phyloP scores from a whole-genome alignment of 2,797 vertebrate genomes.

The Siniperca scherzeri region DNA sequence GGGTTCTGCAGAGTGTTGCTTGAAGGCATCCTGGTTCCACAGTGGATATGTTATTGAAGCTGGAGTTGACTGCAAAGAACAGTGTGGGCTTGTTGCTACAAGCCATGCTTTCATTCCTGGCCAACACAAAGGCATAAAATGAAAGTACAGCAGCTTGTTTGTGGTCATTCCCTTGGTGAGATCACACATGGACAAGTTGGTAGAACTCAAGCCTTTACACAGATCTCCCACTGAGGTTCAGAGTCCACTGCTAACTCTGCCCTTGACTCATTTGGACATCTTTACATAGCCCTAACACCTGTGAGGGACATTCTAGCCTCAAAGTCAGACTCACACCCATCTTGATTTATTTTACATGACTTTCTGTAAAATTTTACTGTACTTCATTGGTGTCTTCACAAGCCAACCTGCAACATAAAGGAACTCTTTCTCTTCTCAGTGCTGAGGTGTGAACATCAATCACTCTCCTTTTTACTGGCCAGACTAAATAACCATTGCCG shows the following conservation, averaged over 20 bases:
- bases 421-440: conserved; percentile 47
- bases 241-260: conserved; percentile 50
- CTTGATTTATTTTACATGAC: conserved; percentile 70
- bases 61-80: conserved; percentile 60
- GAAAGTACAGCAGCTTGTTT: conserved; percentile 72
- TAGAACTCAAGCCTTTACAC: conserved; percentile 45
- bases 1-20: conserved; percentile 53
- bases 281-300: conserved; percentile 47
- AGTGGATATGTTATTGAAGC: conserved; percentile 55
- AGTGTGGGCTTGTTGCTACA: conserved; percentile 75
- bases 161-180: conserved; percentile 74
- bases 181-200: conserved; percentile 72
- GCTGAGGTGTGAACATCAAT: conserved; percentile 59
- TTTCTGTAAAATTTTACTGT: conserved; percentile 39
- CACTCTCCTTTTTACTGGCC: conserved; percentile 38
- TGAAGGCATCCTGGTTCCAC: conserved; percentile 56
- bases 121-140: conserved; percentile 76
- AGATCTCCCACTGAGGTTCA: conserved; percentile 63
- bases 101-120: conserved; percentile 77
- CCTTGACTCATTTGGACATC: conserved; percentile 55
- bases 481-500: conserved; percentile 57
- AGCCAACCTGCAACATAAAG: conserved; percentile 19
- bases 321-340: conserved; percentile 37
- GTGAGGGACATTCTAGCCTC: conserved; percentile 56
- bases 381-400: conserved; percentile 24